phyloP scores from a whole-genome alignment of 2,888 invertebrate species.

The Schrankia costaestrigalis region DNA sequence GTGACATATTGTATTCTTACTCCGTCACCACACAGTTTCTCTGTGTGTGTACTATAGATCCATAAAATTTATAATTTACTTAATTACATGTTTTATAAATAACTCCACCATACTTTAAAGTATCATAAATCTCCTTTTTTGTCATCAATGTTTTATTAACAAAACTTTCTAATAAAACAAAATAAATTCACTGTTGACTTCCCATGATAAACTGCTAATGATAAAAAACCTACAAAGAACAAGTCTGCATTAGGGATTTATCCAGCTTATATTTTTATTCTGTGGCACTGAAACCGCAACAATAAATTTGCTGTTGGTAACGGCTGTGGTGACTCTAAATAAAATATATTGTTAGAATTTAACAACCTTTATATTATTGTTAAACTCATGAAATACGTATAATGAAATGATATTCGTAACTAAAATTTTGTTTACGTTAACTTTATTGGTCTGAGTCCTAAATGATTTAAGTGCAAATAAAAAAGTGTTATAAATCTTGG shows the following conservation, averaged over 20 bases:
- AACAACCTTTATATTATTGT: conserved; percentile 4
- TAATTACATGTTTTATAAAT: too few relatives aligned
- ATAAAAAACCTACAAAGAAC: not conserved
- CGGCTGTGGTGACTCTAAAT: conserved; percentile 7
- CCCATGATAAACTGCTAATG: too few relatives aligned
- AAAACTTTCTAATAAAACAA: too few relatives aligned
- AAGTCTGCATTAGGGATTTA: not conserved
- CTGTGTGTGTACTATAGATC: too few relatives aligned
- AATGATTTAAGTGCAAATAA: conserved; percentile 2
- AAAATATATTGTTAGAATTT: conserved; percentile 10
- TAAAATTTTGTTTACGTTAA: not conserved
- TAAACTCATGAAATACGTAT: conserved; percentile 1
- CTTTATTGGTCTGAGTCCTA: conserved; percentile 1
- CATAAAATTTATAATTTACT: too few relatives aligned
- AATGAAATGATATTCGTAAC: conserved; percentile 1
- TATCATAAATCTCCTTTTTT: too few relatives aligned
- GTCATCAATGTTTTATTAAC: too few relatives aligned
- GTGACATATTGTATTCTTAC: too few relatives aligned
- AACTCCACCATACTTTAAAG: too few relatives aligned
- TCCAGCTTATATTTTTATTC: conserved; percentile 4
- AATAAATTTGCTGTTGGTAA: conserved; percentile 5
- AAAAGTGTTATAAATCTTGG: conserved; percentile 2
- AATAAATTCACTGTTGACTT: too few relatives aligned
- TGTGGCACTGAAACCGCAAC: conserved; percentile 7
- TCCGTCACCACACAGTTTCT: too few relatives aligned